Base-by-base conservation (phyloP, 2,888 invertebrate genomes). In the Hanleya hanleyi region DNA sequence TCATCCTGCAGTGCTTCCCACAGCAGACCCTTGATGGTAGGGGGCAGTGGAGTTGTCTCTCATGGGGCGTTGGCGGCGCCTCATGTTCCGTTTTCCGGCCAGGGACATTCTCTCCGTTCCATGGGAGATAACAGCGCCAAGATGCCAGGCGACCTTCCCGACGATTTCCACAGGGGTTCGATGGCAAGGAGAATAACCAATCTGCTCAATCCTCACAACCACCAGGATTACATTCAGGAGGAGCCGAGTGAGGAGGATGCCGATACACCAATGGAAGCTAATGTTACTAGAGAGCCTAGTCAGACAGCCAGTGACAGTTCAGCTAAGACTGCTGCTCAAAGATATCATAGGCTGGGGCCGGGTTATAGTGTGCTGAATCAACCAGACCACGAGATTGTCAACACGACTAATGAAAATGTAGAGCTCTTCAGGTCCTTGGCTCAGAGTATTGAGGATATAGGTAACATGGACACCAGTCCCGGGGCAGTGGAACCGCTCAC, bases 301-400 rank as follows among this genome's bases (percentile, higher is more conserved):
- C 3, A 64, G 5, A 64, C 38, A 36, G 37, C 18, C 64, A 26
- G 5, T 36, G 33, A 57, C 2, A 57, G 29, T 32, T 29, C n/a
- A 18, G 61, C 61, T 57, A 29, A 57, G 26, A 9, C 15, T 7
- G 29, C 18, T 22, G 15, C 61, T 2, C n/a, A 15, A 15, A 64
- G 64, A n/a, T 85, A 84, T 62, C 81, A 84, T 57, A 81, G 83
- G 70, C 75, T 85, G n/a, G 87, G 86, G 29, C 87, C 87, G 1
- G 87, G 86, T 4, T 86, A 81, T 71, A 86, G 86, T 77, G 84
- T 86, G 26, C 72, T 87, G 32, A 80, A 82, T 49, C 81, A 77
- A 0, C n/a, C n/a, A n/a, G n/a, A n/a, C n/a, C n/a, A n/a, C n/a
- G 75, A 77, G 6, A 69, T 74, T 32, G 69, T 76, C 1, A 84